Conservation (phyloP, 2,113 vertebrate genomes). For the Serinus canaria region DNA sequence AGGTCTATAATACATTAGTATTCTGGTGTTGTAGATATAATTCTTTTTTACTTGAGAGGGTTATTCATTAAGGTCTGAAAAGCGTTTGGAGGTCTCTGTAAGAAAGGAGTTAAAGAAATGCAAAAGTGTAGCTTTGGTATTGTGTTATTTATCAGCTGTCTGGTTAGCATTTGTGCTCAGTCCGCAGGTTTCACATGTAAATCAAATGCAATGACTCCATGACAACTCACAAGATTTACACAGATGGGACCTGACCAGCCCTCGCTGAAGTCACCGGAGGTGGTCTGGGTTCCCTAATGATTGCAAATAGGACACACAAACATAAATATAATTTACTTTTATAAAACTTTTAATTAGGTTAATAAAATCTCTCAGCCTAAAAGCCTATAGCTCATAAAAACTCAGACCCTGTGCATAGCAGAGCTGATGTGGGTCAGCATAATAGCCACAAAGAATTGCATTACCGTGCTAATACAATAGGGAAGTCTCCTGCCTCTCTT, state of each 20-base stretch:
- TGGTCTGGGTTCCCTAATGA: conserved; percentile 43
- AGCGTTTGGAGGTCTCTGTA: conserved; percentile 9
- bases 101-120: conserved; percentile 45
- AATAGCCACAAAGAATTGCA: conserved; percentile 43
- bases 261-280: conserved; percentile 35
- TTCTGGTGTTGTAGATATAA: not conserved
- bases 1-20: not conserved
- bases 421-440: not conserved
- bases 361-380: conserved; percentile 54
- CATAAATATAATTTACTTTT: conserved; percentile 54
- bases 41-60: not conserved
- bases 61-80: conserved; percentile 19
- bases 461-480: conserved; percentile 59
- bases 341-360: conserved; percentile 61
- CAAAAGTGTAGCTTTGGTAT: not conserved
- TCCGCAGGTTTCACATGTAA: conserved; percentile 62
- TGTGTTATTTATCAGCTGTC: conserved; percentile 62
- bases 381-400: conserved; percentile 31
- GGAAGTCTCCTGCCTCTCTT: conserved; percentile 38
- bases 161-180: conserved; percentile 66
- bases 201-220: conserved; percentile 51
- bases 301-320: conserved; percentile 34
- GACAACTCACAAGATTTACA: conserved; percentile 55
- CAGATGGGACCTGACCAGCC: conserved; percentile 47
- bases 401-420: not conserved